Conservation (phyloP, 1,140 invertebrate genomes). For the Anastrepha obliqua region DNA sequence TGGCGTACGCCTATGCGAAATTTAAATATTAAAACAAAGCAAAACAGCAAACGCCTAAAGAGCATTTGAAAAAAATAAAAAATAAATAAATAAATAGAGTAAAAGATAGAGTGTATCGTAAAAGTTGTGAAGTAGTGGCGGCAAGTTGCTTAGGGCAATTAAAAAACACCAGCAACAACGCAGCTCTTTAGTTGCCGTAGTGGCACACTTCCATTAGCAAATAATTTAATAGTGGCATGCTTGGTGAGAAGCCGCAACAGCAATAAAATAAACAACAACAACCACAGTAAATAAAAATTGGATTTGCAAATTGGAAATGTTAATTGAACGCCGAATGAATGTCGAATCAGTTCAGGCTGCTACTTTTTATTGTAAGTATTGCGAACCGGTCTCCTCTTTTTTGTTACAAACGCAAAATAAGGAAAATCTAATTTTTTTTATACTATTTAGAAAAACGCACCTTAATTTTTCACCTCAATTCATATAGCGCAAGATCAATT, state of each 20-base stretch:
- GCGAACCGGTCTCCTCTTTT: no score
- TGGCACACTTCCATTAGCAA: slow-evolving; percentile 34
- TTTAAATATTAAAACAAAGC: slow-evolving; percentile 27
- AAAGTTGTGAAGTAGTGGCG: slow-evolving; percentile 31
- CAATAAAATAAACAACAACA: slow-evolving; percentile 32
- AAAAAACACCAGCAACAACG: neutral
- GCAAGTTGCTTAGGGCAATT: slow-evolving; percentile 14
- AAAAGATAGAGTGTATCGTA: slow-evolving; percentile 24
- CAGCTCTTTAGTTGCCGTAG: slow-evolving; percentile 4
- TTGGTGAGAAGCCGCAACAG: neutral
- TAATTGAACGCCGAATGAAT: slow-evolving; percentile 74
- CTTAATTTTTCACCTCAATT: no score
- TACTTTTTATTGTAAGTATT: slow-evolving; percentile 73
- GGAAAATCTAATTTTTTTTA: no score
- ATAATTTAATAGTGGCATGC: neutral
- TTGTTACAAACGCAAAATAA: no score
- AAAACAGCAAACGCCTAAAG: slow-evolving; percentile 24
- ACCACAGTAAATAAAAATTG: slow-evolving; percentile 27
- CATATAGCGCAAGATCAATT: no score
- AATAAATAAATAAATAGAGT: neutral
- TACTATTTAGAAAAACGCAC: no score
- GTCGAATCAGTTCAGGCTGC: slow-evolving; percentile 74
- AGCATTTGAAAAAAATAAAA: slow-evolving; percentile 16
- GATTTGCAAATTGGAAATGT: slow-evolving; percentile 65
- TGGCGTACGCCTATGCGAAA: neutral